Percentiles rank a stretch among this genome's conserved stretches.
Evolutionary conservation across 2,888 invertebrate species (phyloP).

Genomic region (Allygus modestus): DNA sequence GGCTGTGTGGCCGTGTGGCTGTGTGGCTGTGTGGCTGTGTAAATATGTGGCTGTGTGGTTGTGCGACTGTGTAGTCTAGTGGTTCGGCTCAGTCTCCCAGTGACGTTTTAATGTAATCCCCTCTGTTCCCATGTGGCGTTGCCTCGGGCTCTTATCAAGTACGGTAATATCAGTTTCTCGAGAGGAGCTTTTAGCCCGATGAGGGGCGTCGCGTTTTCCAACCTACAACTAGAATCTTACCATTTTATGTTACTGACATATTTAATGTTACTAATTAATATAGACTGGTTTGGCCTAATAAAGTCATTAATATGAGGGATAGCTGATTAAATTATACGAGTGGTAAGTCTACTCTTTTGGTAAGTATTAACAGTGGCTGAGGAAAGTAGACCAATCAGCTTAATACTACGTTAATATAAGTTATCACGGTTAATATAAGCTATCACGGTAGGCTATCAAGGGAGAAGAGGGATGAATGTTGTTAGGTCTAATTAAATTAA

Average conservation of each 20-base stretch:
- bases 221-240: not conserved
- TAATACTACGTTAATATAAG: no score
- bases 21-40: no score
- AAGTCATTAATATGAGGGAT: not conserved
- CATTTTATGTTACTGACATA: not conserved
- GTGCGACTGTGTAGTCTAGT: no score
- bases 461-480: no score
- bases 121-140: not conserved
- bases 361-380: not conserved
- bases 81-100: no score
- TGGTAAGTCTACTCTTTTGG: not conserved
- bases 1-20: no score
- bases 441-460: no score
- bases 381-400: not conserved
- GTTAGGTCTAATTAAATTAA: no score
- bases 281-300: not conserved
- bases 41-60: no score
- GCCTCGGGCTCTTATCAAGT: slow-evolving; percentile 2
- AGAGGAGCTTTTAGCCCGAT: not conserved
- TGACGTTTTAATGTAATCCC: not conserved
- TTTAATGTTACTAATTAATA: not conserved
- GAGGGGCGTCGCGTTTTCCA: not conserved
- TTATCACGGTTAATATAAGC: no score
- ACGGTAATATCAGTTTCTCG: not conserved
- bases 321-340: not conserved